Percentiles rank a stretch among this genome's conserved stretches.
Evolutionary conservation across 2,888 invertebrate genomes (phyloP).

Genomic region (Charanyca ferruginea): DNA sequence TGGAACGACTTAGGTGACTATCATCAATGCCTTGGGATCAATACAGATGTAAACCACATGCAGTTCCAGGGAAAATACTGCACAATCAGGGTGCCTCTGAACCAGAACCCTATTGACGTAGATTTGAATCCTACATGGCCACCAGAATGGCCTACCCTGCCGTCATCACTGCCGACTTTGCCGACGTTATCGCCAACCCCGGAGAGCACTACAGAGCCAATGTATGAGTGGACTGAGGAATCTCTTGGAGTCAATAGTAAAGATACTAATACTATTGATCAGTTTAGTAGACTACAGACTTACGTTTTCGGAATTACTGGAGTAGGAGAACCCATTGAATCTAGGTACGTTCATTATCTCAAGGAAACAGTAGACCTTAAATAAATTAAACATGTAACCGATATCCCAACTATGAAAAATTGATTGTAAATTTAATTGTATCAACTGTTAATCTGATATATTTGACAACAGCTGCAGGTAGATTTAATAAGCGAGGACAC

Average conservation of each 20-base stretch:
- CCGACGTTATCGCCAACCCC: conserved; percentile 14
- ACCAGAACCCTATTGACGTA: conserved; percentile 63
- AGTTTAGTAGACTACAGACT: conserved; percentile 52
- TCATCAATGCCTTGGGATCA: conserved; percentile 75
- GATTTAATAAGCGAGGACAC: not conserved
- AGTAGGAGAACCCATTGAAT: conserved; percentile 57
- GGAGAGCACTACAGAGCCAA: not conserved
- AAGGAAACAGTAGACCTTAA: too few species aligned
- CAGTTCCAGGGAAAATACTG: conserved; percentile 86
- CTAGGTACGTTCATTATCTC: conserved; percentile 54
- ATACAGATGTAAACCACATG: conserved; percentile 62
- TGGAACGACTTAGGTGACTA: conserved; percentile 83
- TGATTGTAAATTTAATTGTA: not conserved
- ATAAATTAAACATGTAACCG: too few species aligned
- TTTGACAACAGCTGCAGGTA: not conserved
- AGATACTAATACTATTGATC: conserved; percentile 18
- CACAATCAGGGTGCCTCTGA: conserved; percentile 70
- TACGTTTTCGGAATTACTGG: conserved; percentile 67
- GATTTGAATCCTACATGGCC: conserved; percentile 38
- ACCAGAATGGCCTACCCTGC: conserved; percentile 41
- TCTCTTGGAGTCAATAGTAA: conserved; percentile 30
- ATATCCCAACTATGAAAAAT: too few species aligned
- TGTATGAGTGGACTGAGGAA: not conserved
- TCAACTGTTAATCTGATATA: not conserved
- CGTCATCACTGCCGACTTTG: conserved; percentile 48